Conservation (phyloP, 2,113 vertebrate genomes). For the Eira barbara region DNA sequence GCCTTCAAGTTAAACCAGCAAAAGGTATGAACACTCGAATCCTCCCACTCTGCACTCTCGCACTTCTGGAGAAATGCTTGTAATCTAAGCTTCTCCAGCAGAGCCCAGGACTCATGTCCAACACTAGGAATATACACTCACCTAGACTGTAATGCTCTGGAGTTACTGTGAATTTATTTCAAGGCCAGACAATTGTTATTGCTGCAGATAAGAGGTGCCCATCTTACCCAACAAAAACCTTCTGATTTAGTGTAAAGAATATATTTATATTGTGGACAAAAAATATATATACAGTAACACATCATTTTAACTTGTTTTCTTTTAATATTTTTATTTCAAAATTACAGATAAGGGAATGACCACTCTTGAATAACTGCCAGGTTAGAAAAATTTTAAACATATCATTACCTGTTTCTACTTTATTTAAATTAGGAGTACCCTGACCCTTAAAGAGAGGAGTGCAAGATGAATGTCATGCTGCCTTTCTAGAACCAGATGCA, state of each 20-base stretch:
- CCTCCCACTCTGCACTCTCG: not conserved
- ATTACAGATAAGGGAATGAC: not conserved
- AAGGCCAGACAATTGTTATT: not conserved
- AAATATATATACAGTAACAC: not conserved
- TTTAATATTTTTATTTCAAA: conserved; percentile 40
- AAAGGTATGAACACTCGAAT: not conserved
- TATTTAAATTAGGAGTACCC: not conserved
- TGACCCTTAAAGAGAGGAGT: not conserved
- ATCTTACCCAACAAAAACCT: not conserved
- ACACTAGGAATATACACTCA: not conserved
- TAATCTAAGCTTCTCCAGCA: not conserved
- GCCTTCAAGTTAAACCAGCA: not conserved
- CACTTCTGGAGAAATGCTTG: not conserved
- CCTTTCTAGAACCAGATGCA: not conserved
- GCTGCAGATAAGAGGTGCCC: not conserved
- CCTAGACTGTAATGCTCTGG: not conserved
- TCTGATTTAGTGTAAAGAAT: not conserved
- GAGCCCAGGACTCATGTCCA: not conserved
- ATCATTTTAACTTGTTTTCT: not conserved
- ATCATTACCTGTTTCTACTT: not conserved
- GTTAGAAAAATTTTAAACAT: not conserved
- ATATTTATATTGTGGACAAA: not conserved
- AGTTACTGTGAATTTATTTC: not conserved
- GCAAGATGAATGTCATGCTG: not conserved
- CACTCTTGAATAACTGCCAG: not conserved